Evolutionary conservation across 2,888 invertebrate species (phyloP).

Genomic region (Rotaria macrura): DNA sequence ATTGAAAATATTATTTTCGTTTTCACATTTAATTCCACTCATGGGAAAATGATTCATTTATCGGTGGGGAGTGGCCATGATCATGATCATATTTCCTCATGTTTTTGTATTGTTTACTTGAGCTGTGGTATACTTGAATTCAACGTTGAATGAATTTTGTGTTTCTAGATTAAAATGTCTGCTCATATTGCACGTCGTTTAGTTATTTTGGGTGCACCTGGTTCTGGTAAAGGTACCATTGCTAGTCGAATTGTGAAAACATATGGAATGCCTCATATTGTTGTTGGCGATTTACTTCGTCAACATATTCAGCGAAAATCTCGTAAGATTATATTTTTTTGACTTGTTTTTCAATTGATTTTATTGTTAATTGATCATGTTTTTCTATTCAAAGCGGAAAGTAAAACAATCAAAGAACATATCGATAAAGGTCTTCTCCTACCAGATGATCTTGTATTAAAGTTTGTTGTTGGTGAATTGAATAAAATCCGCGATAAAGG

Average conservation of each 20-base stretch:
- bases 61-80: no score
- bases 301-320: constrained; percentile 69
- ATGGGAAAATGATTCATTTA: no score
- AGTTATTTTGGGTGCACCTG: constrained; percentile 80
- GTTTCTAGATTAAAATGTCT: not conserved
- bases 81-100: no score
- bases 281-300: constrained; percentile 82
- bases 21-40: no score
- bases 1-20: no score
- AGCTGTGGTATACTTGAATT: no score
- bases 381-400: constrained; percentile 37
- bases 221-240: constrained; percentile 74
- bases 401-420: constrained; percentile 40
- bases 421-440: constrained; percentile 64
- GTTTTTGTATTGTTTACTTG: no score
- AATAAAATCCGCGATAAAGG: constrained; percentile 56
- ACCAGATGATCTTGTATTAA: constrained; percentile 74
- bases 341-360: no score
- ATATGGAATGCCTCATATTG: constrained; percentile 70
- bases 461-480: constrained; percentile 68
- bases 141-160: no score
- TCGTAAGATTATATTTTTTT: constrained; percentile 45
- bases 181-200: constrained; percentile 22
- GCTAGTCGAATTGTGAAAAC: constrained; percentile 70
- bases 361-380: not conserved